Conservation (phyloP, 1,140 invertebrate genomes). For the Drosophila tristis region DNA sequence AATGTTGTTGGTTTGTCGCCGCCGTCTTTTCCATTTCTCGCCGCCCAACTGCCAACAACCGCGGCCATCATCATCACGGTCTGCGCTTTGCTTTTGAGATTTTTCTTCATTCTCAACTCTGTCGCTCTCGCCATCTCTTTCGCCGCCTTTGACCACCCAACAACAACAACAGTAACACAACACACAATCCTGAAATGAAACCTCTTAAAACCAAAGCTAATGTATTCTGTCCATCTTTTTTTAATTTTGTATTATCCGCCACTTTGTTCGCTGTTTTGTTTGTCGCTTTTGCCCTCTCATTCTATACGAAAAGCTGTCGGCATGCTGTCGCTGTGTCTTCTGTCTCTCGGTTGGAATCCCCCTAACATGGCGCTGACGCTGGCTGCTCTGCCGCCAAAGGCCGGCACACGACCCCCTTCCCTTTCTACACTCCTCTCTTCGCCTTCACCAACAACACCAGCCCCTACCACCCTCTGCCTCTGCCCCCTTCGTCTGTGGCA, state of each 20-base stretch:
- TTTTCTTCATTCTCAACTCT: slow-evolving; percentile 21
- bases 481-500: slow-evolving; percentile 43
- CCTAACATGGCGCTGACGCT: slow-evolving; percentile 36
- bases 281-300: slow-evolving; percentile 62
- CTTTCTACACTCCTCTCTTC: not conserved
- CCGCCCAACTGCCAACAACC: slow-evolving; percentile 24
- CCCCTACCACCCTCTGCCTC: slow-evolving; percentile 3
- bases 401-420: slow-evolving; percentile 55
- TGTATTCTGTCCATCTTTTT: not conserved
- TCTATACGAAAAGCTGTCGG: slow-evolving; percentile 66
- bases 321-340: slow-evolving; percentile 51
- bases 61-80: slow-evolving; percentile 19
- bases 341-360: slow-evolving; percentile 41
- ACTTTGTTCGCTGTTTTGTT: slow-evolving; percentile 75
- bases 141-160: slow-evolving; percentile 24
- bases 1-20: slow-evolving; percentile 46
- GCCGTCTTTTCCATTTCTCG: slow-evolving; percentile 51
- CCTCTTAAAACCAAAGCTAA: not conserved
- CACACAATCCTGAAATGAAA: not conserved
- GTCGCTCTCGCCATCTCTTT: slow-evolving; percentile 8
- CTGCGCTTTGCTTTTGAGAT: slow-evolving; percentile 39
- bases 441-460: not conserved
- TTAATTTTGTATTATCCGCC: slow-evolving; percentile 15
- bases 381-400: slow-evolving; percentile 68
- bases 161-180: slow-evolving; percentile 1